Conservation (phyloP, 53 echinoderm and acorn worm species). For the Luidia sarsii region DNA sequence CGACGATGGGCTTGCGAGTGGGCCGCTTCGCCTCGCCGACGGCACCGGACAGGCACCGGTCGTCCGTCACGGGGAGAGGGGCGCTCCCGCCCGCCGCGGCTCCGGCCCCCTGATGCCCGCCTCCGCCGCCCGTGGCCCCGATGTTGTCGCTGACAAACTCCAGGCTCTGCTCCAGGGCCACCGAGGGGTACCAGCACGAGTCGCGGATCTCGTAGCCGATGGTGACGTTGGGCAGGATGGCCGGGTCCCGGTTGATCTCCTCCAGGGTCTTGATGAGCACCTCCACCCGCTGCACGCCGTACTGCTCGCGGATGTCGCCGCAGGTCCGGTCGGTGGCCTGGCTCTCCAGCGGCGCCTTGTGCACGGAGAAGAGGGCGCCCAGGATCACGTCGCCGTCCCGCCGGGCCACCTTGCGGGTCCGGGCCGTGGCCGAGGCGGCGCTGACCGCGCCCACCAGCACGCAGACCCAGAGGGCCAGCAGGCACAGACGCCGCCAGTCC, state of each 20-base stretch:
- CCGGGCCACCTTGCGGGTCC: constrained; percentile 79
- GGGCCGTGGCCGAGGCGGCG: constrained; percentile 48
- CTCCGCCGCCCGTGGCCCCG: constrained; percentile 10
- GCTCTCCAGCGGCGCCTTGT: constrained; percentile 64
- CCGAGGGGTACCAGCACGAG: constrained; percentile 97
- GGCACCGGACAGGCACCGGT: constrained; percentile 8
- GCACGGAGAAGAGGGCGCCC: constrained; percentile 95
- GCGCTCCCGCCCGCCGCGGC: neutral
- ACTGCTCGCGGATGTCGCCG: constrained; percentile 87
- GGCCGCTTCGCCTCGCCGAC: neutral
- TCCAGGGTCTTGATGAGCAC: constrained; percentile 85
- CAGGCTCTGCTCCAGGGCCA: constrained; percentile 92
- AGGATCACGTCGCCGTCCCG: constrained; percentile 91
- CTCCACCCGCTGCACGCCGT: constrained; percentile 95
- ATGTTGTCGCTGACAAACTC: constrained; percentile 83
- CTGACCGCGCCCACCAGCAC: constrained; percentile 32
- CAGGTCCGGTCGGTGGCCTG: constrained; percentile 79
- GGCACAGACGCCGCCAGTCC: constrained; percentile 28
- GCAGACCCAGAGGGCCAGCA: constrained; percentile 19
- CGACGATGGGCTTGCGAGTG: constrained; percentile 73
- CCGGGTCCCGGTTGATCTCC: constrained; percentile 76
- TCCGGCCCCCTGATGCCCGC: too few species aligned
- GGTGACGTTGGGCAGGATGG: constrained; percentile 70
- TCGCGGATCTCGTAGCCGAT: constrained; percentile 94
- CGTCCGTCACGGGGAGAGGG: neutral